Evolutionary conservation across 2,797 vertebrate genomes (phyloP).

Genomic region (Cossypha niveicapilla): DNA sequence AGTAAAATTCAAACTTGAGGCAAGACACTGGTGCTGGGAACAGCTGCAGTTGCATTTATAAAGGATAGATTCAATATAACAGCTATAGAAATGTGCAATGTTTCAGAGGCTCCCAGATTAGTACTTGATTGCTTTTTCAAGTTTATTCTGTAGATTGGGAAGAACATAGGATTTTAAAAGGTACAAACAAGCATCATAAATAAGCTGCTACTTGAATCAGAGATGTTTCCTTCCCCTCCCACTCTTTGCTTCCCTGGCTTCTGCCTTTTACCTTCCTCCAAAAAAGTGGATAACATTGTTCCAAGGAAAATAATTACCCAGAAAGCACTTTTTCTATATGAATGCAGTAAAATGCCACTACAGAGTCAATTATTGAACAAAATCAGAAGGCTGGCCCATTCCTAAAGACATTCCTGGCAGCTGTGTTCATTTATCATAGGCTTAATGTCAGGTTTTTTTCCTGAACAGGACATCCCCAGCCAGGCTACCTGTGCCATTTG

Average conservation of each 20-base stretch:
- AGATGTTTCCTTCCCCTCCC: background rate
- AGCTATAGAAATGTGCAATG: constrained; percentile 20
- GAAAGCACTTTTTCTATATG: background rate
- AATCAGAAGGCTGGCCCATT: background rate
- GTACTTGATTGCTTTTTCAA: constrained; percentile 51
- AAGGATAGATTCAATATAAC: constrained; percentile 34
- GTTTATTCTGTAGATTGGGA: constrained; percentile 9
- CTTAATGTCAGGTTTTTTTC: background rate
- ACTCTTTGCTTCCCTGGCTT: background rate
- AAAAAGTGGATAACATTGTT: background rate
- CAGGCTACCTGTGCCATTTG: background rate
- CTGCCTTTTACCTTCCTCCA: background rate
- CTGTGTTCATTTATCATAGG: background rate
- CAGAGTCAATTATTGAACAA: background rate
- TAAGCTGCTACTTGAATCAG: constrained; percentile 1
- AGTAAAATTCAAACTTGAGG: constrained; percentile 53
- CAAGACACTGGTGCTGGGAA: constrained; percentile 35
- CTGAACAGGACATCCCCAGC: background rate
- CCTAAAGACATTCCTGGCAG: background rate
- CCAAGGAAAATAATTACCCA: background rate
- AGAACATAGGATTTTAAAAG: constrained; percentile 35
- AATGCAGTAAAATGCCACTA: background rate
- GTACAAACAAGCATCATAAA: background rate
- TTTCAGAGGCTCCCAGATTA: constrained; percentile 36
- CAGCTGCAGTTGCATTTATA: constrained; percentile 18